A percentile compares a stretch with the other conserved stretches of the same genome.
These are phyloP conservation scores for Baronia brevicornis DNA, from an alignment of 2,888 invertebrate genomes.

Conservation along the genomic window DNA sequence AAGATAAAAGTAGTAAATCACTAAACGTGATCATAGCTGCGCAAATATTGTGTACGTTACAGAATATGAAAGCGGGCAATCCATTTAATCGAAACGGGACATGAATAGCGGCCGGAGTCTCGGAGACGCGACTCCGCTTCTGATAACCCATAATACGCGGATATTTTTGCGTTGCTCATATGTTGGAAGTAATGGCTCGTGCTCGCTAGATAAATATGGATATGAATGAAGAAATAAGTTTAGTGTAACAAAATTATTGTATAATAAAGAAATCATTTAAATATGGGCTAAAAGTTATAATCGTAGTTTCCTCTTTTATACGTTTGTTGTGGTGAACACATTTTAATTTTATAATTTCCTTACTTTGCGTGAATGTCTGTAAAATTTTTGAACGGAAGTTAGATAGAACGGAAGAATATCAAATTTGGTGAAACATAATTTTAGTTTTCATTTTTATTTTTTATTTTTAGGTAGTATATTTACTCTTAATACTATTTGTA, in stretches of 20 bases:
- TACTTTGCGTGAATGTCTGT: no score
- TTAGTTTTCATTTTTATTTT: no score
- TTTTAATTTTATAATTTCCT: no score
- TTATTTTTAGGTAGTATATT: no score
- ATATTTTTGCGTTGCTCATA: slow-evolving; percentile 76
- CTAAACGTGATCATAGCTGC: slow-evolving; percentile 60
- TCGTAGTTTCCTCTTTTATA: neutral
- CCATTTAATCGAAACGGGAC: slow-evolving; percentile 63
- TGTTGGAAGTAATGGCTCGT: slow-evolving; percentile 74
- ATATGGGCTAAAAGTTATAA: neutral
- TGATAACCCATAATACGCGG: slow-evolving; percentile 74
- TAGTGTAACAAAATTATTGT: no score
- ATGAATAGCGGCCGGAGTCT: slow-evolving; percentile 47
- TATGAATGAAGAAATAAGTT: slow-evolving; percentile 36
- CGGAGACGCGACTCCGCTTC: slow-evolving; percentile 60
- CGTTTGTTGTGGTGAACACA: neutral
- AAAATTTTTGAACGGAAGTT: no score
- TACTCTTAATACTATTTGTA: no score
- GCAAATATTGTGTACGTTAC: slow-evolving; percentile 55
- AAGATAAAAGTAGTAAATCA: slow-evolving; percentile 54
- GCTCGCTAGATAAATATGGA: slow-evolving; percentile 27
- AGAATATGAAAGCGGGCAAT: slow-evolving; percentile 72
- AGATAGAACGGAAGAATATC: no score
- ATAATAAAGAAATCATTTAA: no score
- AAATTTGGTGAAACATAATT: no score